Percentiles rank a stretch among this genome's conserved stretches.
phyloP scores from a whole-genome alignment of 2,113 vertebrate species.

The Tupaia tana region DNA sequence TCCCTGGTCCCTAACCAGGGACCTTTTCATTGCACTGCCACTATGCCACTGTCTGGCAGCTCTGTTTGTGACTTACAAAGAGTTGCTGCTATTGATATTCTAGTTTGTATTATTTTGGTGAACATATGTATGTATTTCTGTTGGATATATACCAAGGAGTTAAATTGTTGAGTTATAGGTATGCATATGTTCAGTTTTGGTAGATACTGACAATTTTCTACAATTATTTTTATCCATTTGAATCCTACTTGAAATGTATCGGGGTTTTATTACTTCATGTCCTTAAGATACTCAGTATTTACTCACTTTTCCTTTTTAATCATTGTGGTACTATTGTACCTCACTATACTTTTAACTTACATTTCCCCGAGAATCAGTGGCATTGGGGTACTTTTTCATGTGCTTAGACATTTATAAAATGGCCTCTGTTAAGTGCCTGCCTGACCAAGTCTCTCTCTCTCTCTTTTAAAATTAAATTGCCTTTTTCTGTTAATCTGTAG shows the following conservation, averaged over 20 bases:
- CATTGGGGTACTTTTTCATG: neutral
- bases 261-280: neutral
- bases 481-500: neutral
- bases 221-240: neutral
- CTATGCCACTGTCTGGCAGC: neutral
- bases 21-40: too few species aligned
- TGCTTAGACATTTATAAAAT: neutral
- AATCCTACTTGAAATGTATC: too few species aligned
- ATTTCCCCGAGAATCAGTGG: neutral
- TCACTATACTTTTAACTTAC: neutral
- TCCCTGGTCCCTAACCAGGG: too few species aligned
- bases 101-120: neutral
- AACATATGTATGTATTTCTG: neutral
- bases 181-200: too few species aligned
- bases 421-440: neutral
- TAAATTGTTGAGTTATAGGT: neutral
- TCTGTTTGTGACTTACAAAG: neutral
- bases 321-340: neutral
- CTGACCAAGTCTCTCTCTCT: too few species aligned
- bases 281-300: neutral
- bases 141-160: neutral
- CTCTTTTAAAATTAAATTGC: neutral
- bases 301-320: neutral
- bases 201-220: neutral
- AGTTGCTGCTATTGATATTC: neutral